Evolutionary conservation across 2,797 vertebrate species (phyloP).

Genomic region (Melanotaenia trifasciata): DNA sequence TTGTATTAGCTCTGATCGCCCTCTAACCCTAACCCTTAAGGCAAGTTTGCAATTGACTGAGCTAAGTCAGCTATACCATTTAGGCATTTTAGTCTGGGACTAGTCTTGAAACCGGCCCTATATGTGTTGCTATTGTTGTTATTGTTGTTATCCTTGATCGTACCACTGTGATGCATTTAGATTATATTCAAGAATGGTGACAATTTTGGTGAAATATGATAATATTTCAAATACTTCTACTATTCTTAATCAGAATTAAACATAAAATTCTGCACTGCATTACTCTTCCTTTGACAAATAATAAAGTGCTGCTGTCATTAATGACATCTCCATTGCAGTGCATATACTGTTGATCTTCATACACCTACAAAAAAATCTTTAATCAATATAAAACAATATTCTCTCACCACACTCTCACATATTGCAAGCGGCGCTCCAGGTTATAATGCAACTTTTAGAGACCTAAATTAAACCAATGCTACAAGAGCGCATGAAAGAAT

Average conservation of each 20-base stretch:
- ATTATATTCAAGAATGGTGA: no score
- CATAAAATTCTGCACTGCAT: background rate
- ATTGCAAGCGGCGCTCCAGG: constrained; percentile 25
- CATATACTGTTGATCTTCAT: constrained; percentile 1
- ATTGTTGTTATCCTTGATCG: no score
- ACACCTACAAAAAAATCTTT: constrained; percentile 22
- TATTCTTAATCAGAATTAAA: constrained; percentile 21
- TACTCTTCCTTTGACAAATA: constrained; percentile 18
- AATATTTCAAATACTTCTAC: constrained; percentile 11
- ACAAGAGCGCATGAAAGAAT: constrained; percentile 38
- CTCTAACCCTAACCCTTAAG: no score
- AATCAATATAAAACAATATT: constrained; percentile 6
- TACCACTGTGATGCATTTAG: no score
- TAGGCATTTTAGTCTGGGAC: no score
- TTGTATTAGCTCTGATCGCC: no score
- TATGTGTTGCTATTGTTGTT: no score
- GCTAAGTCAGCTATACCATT: no score
- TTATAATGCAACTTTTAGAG: constrained; percentile 47
- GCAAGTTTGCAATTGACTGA: no score
- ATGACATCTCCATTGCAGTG: constrained; percentile 10
- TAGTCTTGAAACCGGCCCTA: no score
- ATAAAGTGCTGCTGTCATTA: constrained; percentile 16
- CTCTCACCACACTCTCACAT: background rate
- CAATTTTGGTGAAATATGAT: no score
- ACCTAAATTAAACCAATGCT: constrained; percentile 54